These are phyloP conservation scores for Meghimatium bilineatum DNA, from an alignment of 2,888 invertebrate species.

Conservation along the genomic window DNA sequence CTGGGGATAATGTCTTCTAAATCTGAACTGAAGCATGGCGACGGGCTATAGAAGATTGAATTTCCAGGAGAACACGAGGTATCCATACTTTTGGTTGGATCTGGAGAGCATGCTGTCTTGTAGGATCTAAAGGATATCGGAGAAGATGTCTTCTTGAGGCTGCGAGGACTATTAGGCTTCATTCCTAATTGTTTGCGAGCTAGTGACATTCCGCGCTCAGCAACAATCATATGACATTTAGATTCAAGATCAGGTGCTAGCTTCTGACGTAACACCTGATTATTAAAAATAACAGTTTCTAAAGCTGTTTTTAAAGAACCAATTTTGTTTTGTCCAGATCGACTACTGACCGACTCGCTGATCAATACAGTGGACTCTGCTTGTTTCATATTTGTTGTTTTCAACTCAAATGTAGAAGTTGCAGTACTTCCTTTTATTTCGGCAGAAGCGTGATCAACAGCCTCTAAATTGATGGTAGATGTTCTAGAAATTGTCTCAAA, in stretches of 20 bases:
- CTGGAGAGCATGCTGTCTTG: conserved; percentile 5
- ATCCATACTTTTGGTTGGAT: background rate
- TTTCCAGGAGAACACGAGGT: conserved; percentile 13
- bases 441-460: background rate
- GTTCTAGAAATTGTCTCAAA: background rate
- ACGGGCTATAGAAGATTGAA: conserved; percentile 4
- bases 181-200: background rate
- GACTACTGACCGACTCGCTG: background rate
- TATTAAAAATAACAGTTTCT: background rate
- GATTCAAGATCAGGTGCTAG: no score
- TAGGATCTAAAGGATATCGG: background rate
- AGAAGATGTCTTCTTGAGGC: background rate
- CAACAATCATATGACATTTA: background rate
- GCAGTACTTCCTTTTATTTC: background rate
- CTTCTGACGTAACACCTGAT: background rate
- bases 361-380: background rate
- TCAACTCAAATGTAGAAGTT: background rate
- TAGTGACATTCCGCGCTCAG: background rate
- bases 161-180: background rate
- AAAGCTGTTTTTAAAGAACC: background rate
- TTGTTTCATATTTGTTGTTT: background rate
- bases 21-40: conserved; percentile 3
- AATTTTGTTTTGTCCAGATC: background rate
- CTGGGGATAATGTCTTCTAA: background rate
- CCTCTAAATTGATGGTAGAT: background rate